Evolutionary conservation across 2,797 vertebrate genomes (phyloP).

Genomic region (Malacoctenus gilli): DNA sequence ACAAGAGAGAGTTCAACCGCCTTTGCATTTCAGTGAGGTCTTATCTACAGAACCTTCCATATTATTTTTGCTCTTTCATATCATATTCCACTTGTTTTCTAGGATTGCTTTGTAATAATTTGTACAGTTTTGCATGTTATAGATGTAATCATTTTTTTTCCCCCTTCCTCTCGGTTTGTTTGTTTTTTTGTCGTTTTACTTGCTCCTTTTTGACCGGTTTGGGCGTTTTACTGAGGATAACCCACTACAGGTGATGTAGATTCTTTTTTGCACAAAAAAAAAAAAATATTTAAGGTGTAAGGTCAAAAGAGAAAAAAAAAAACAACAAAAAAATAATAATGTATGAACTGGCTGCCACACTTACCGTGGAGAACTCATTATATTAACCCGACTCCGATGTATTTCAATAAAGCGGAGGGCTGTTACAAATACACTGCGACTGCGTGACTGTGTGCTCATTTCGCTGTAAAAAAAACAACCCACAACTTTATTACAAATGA

Average conservation of each 20-base stretch:
- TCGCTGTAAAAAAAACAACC: slow-evolving; percentile 44
- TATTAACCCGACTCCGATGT: slow-evolving; percentile 97
- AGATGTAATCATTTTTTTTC: slow-evolving; percentile 92
- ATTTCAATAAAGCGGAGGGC: slow-evolving; percentile 97
- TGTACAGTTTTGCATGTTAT: slow-evolving; percentile 99
- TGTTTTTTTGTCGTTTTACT: slow-evolving; percentile 80
- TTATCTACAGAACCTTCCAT: slow-evolving; percentile 86
- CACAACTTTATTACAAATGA: slow-evolving; percentile 75
- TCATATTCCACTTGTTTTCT: slow-evolving; percentile 87
- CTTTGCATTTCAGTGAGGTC: slow-evolving; percentile 86
- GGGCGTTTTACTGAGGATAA: slow-evolving; percentile 89
- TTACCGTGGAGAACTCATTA: slow-evolving; percentile 89
- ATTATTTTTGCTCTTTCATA: slow-evolving; percentile 90
- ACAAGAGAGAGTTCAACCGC: slow-evolving; percentile 54
- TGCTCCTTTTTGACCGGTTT: slow-evolving; percentile 85
- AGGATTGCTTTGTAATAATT: slow-evolving; percentile 93
- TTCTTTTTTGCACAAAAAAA: slow-evolving; percentile 93
- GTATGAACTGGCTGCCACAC: slow-evolving; percentile 87
- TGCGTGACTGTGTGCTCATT: slow-evolving; percentile 54
- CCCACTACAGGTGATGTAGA: slow-evolving; percentile 91
- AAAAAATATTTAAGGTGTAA: slow-evolving; percentile 93
- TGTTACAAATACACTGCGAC: slow-evolving; percentile 86
- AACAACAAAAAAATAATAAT: slow-evolving; percentile 76
- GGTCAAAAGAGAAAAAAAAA: slow-evolving; percentile 80
- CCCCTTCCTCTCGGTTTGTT: slow-evolving; percentile 54